Evolutionary conservation across 1,140 invertebrate genomes (phyloP).

Genomic region (Bombyx mandarina): DNA sequence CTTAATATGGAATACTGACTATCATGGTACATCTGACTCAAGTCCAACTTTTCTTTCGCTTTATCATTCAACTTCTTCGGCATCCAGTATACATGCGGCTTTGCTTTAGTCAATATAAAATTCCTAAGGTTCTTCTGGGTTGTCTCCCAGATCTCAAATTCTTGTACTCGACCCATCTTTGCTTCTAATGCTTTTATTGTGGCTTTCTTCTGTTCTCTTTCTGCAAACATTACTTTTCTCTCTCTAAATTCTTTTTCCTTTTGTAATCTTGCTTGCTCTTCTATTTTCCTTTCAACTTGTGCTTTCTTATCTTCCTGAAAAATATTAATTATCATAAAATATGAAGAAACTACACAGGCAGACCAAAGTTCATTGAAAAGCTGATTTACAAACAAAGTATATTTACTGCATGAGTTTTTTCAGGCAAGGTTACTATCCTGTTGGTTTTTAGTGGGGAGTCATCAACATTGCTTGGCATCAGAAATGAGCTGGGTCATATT

Average conservation of each 20-base stretch:
- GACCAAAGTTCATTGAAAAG: too few species aligned
- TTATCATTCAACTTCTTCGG: conserved; percentile 79
- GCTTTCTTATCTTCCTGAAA: conserved; percentile 72
- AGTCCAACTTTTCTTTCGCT: conserved; percentile 63
- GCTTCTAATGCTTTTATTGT: conserved; percentile 92
- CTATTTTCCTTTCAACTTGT: conserved; percentile 93
- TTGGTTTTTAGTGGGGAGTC: too few species aligned
- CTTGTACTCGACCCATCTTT: conserved; percentile 89
- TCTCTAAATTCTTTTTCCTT: conserved; percentile 89
- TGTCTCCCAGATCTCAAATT: conserved; percentile 91
- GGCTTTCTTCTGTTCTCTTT: conserved; percentile 88
- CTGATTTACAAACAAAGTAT: too few species aligned
- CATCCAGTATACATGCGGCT: conserved; percentile 90
- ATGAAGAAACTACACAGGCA: too few species aligned
- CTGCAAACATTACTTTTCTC: conserved; percentile 86
- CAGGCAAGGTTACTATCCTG: too few species aligned
- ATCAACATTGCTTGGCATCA: too few species aligned
- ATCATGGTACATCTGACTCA: conserved; percentile 68
- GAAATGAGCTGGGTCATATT: too few species aligned
- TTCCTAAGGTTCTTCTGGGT: conserved; percentile 82
- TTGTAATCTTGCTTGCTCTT: conserved; percentile 90
- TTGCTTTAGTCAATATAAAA: conserved; percentile 90
- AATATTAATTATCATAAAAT: conserved; percentile 1
- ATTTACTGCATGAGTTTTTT: too few species aligned
- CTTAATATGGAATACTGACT: conserved; percentile 55